Evolutionary conservation across 1,140 invertebrate genomes (phyloP).

Genomic region (Trachymyrmex cornetzi): DNA sequence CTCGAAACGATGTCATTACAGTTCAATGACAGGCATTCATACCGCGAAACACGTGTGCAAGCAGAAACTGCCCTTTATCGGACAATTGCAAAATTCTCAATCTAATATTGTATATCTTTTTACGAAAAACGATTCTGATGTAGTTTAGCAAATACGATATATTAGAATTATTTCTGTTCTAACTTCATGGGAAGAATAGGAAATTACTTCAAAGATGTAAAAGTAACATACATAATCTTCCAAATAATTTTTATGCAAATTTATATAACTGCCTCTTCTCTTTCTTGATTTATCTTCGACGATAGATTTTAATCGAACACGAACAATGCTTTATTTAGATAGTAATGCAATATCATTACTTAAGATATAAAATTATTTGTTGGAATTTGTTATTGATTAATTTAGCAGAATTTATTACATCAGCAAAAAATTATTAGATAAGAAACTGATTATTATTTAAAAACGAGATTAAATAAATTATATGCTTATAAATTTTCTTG

Average conservation of each 20-base stretch:
- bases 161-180: not conserved
- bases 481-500: not conserved
- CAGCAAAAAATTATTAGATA: not conserved
- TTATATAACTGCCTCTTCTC: not conserved
- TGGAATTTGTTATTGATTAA: not conserved
- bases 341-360: not conserved
- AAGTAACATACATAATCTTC: not conserved
- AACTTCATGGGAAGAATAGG: not conserved
- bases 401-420: constrained; percentile 16
- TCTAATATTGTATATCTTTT: not conserved
- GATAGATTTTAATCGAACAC: not conserved
- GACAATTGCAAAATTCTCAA: not conserved
- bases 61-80: not conserved
- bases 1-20: constrained; percentile 21
- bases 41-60: not conserved
- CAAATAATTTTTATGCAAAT: not conserved
- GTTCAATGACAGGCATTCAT: constrained; percentile 21
- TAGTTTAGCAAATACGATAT: not conserved
- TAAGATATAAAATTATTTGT: not conserved
- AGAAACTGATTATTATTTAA: not conserved
- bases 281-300: not conserved
- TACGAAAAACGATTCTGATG: not conserved
- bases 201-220: not conserved
- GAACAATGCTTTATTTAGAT: not conserved
- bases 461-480: not conserved